A percentile compares a stretch with the other conserved stretches of the same genome.
These are phyloP conservation scores for Drosophila willistoni DNA, from an alignment of 1,140 invertebrate species.

Conservation along the genomic window DNA sequence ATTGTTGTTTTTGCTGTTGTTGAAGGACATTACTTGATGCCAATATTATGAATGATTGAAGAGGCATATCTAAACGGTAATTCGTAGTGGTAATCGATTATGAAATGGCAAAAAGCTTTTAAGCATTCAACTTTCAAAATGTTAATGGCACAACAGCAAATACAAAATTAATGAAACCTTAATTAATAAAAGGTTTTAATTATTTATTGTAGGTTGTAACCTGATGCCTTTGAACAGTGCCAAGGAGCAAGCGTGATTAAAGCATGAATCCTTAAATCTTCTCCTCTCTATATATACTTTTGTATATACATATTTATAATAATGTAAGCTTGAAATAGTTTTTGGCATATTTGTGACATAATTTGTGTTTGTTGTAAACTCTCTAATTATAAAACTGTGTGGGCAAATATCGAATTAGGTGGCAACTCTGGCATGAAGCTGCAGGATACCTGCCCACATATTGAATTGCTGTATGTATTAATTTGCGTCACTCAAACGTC, in stretches of 20 bases:
- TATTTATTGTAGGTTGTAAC: too few species aligned
- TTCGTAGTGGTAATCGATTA: background rate
- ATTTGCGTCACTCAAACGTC: slow-evolving; percentile 67
- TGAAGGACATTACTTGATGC: background rate
- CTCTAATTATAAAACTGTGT: background rate
- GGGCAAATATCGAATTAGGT: background rate
- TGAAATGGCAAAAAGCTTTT: background rate
- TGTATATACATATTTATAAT: too few species aligned
- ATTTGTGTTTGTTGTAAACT: background rate
- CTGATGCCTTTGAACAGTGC: too few species aligned
- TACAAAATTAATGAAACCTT: too few species aligned
- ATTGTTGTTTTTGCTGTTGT: background rate
- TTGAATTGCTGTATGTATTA: slow-evolving; percentile 64
- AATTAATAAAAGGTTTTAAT: too few species aligned
- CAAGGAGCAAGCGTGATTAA: too few species aligned
- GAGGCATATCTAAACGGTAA: background rate
- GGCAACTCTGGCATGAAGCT: slow-evolving; percentile 21
- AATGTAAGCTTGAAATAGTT: too few species aligned
- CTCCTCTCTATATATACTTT: too few species aligned
- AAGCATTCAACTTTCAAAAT: background rate
- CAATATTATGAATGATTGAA: background rate
- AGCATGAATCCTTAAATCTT: too few species aligned
- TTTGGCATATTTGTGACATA: background rate
- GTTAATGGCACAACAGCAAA: background rate
- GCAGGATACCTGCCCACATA: slow-evolving; percentile 19